phyloP scores from a whole-genome alignment of 2,113 vertebrate genomes.

The Lasiurus cinereus region DNA sequence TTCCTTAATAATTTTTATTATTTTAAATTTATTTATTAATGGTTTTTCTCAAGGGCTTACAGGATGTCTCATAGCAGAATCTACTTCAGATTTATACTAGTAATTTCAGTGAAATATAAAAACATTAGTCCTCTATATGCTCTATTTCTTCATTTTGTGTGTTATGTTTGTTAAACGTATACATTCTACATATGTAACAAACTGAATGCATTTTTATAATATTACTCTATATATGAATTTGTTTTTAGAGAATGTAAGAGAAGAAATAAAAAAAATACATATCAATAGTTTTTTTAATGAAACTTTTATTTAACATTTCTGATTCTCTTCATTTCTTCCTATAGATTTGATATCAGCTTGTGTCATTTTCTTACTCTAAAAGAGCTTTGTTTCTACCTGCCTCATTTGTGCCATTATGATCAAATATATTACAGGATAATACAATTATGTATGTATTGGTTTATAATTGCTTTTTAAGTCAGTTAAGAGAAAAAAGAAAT shows the following conservation, averaged over 20 bases:
- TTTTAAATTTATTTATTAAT: neutral
- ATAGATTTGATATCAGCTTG: neutral
- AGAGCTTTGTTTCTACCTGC: neutral
- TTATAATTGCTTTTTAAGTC: conserved; percentile 48
- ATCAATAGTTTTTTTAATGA: neutral
- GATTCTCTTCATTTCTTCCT: neutral
- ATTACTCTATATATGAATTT: neutral
- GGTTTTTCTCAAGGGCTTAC: neutral
- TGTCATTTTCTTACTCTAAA: neutral
- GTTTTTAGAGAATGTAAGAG: neutral
- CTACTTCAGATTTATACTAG: conserved; percentile 7
- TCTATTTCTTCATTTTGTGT: neutral
- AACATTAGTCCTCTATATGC: neutral
- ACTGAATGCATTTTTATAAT: neutral
- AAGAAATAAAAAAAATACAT: neutral
- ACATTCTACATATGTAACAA: neutral
- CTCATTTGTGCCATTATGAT: neutral
- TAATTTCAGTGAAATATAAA: neutral
- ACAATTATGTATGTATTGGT: neutral
- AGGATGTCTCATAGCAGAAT: neutral
- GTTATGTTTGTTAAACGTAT: neutral
- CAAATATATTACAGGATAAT: neutral
- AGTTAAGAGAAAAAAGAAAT: conserved; percentile 18
- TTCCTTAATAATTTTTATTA: neutral
- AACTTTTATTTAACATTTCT: neutral